Percentiles rank a stretch among this genome's conserved stretches.
These are phyloP conservation scores for Aphidius gifuensis DNA, from an alignment of 1,140 invertebrate genomes.

Conservation along the genomic window DNA sequence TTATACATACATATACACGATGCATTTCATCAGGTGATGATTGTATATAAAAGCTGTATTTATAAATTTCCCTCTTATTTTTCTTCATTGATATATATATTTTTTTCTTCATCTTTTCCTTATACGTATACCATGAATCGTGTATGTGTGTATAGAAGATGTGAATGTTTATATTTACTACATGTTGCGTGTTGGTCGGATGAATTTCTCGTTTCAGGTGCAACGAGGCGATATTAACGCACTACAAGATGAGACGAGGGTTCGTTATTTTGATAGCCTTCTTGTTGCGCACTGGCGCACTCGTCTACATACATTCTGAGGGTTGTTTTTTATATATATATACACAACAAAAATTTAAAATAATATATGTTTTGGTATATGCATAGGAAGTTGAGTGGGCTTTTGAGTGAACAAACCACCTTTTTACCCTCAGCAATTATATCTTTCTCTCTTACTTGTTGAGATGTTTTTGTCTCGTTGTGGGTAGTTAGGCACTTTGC, in stretches of 20 bases:
- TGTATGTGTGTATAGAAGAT: no score
- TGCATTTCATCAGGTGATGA: background rate
- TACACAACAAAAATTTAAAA: background rate
- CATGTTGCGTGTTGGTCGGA: background rate
- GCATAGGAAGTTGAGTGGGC: slow-evolving; percentile 4
- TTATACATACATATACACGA: background rate
- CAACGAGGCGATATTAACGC: slow-evolving; percentile 31
- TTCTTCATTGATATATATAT: background rate
- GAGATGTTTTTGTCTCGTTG: background rate
- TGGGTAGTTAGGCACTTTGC: background rate
- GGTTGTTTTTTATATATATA: slow-evolving; percentile 12
- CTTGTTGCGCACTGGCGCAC: slow-evolving; percentile 20
- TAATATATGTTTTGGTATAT: no score
- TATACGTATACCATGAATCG: no score
- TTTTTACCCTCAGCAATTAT: background rate
- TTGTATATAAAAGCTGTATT: no score
- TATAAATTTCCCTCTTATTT: background rate
- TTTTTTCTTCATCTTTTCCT: background rate
- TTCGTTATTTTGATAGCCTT: slow-evolving; percentile 35
- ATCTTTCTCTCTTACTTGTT: background rate
- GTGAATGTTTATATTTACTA: no score
- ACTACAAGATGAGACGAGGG: slow-evolving; percentile 27
- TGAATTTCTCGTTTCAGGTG: slow-evolving; percentile 26
- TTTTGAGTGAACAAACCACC: slow-evolving; percentile 2
- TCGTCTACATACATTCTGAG: no score